Conservation (phyloP, 2,797 vertebrate genomes). For the Lindbergichthys nudifrons region DNA sequence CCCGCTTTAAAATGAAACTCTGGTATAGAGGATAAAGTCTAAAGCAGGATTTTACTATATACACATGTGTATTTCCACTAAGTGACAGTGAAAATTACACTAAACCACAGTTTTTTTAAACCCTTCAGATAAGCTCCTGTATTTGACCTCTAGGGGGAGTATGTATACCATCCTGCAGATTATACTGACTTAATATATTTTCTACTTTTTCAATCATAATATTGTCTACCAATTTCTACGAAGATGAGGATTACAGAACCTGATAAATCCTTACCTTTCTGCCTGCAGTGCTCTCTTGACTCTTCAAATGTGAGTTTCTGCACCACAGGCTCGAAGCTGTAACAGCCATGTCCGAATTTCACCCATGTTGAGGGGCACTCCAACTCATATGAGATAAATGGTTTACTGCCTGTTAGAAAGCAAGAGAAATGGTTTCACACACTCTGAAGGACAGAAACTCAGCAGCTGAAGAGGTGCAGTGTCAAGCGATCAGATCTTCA, state of each 20-base stretch:
- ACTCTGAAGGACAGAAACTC: background rate
- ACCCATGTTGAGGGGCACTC: slow-evolving; percentile 91
- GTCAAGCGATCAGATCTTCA: background rate
- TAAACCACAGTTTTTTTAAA: slow-evolving; percentile 1
- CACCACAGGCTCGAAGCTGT: slow-evolving; percentile 91
- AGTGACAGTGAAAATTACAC: background rate
- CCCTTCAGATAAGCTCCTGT: slow-evolving; percentile 4
- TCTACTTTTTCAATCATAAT: background rate
- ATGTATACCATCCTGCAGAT: slow-evolving; percentile 27
- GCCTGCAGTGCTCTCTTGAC: slow-evolving; percentile 90
- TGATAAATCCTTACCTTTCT: slow-evolving; percentile 83
- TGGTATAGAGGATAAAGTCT: background rate
- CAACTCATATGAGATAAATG: slow-evolving; percentile 73
- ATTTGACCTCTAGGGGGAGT: slow-evolving; percentile 61
- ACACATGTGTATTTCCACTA: background rate
- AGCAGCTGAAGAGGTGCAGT: background rate
- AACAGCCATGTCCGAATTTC: slow-evolving; percentile 91
- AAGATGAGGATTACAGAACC: background rate
- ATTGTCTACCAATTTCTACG: too few relatives aligned
- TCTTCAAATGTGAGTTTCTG: slow-evolving; percentile 87
- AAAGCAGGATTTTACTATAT: background rate
- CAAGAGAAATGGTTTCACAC: background rate
- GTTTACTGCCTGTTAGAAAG: slow-evolving; percentile 84
- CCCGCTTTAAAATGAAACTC: background rate
- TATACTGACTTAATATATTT: background rate